Evolutionary conservation across 2,888 invertebrate genomes (phyloP).

Genomic region (Eupithecia inturbata): DNA sequence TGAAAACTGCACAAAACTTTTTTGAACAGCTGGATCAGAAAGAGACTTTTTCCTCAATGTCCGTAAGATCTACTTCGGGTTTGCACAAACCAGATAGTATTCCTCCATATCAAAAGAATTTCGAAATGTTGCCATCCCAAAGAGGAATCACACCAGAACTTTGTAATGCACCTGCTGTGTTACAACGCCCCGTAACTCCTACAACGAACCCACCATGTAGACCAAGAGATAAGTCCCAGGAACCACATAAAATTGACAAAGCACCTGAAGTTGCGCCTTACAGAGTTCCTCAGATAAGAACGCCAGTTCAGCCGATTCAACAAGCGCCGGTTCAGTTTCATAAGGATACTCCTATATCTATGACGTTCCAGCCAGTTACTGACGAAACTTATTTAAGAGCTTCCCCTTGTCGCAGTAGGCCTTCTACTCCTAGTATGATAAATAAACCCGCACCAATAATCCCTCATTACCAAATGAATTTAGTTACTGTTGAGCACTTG

Average conservation of each 20-base stretch:
- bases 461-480: conserved; percentile 91
- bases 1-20: conserved; percentile 72
- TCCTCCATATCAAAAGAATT: conserved; percentile 86
- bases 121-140: conserved; percentile 84
- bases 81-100: conserved; percentile 86
- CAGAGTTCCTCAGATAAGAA: conserved; percentile 53
- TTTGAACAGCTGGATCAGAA: conserved; percentile 74
- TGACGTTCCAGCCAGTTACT: conserved; percentile 87
- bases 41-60: conserved; percentile 65
- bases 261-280: conserved; percentile 46
- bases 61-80: conserved; percentile 77
- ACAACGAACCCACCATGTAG: conserved; percentile 71
- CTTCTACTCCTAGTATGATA: conserved; percentile 88
- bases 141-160: conserved; percentile 84
- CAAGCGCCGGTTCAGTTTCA: conserved; percentile 69
- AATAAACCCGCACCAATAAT: conserved; percentile 90
- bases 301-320: conserved; percentile 48
- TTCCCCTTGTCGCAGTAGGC: conserved; percentile 83
- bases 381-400: conserved; percentile 82
- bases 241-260: conserved; percentile 55
- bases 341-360: conserved; percentile 81
- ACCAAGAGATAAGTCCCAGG: conserved; percentile 65
- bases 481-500: conserved; percentile 87
- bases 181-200: conserved; percentile 74
- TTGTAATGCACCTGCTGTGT: conserved; percentile 69